Evolutionary conservation across 2,797 vertebrate species (phyloP), one percentile per base, ranked within the genome.

Genomic region (Phoeniculus purpureus): DNA sequence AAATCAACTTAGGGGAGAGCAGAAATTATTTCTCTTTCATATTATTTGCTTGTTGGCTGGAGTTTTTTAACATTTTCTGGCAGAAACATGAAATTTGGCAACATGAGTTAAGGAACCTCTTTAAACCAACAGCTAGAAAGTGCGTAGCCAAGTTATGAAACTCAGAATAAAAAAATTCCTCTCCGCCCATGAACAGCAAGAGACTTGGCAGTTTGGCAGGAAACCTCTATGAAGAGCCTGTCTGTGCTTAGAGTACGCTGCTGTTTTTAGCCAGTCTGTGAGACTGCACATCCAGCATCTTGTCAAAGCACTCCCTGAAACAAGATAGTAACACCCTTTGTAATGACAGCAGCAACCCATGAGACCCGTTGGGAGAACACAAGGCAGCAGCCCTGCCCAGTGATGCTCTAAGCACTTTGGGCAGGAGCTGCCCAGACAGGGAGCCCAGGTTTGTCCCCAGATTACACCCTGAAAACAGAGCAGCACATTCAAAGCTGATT

Each of bases 211-310:
- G 45, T 26, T 81, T 58, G 75, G 81, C 92, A 90, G 31, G 64
- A 92, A 90, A 74, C 16, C 59, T 50, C 18, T 71, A 31, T 52
- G 11, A 56, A 60, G 37, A 77, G 54, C 54, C 68, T 89, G 73
- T 40, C 73, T 85, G 50, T 55, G 43, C 58, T 51, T 66, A 77
- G 66, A 84, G 55, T 21, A 74, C 61, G 37, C 58, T 74, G 82
- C 83, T 81, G 74, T 23, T 75, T 87, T 81, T 31, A 85, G 75
- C 25, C 37, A 13, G 56, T 48, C 65, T 71, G 61, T 48, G 59
- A 85, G 81, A 87, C 15, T 77, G 61, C 59, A 59, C 51, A 75
- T 52, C 78, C 75, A 89, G 48, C 43, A 85, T 81, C 87, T 81
- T 85, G 75, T 90, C 61, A 88, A 81, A 94, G 67, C 50, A 73